Base-by-base conservation (phyloP, 2,888 invertebrate genomes). In the Erebia palarica region DNA sequence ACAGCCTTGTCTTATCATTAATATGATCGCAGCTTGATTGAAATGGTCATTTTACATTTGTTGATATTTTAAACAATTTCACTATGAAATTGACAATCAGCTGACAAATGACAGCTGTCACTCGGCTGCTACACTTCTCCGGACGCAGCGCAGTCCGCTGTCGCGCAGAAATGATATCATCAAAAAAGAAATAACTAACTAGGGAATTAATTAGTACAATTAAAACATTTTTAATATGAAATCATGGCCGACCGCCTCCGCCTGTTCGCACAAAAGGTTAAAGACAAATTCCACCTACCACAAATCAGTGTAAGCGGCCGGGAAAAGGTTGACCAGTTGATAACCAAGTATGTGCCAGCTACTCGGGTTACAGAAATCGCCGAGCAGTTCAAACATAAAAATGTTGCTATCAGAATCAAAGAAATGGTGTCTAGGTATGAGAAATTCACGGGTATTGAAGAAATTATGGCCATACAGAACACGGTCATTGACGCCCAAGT, bases 401-500 rank as follows among this genome's bases (percentile, higher is more conserved):
- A 84, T 9, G 76, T 93, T 1, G 78, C 86, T 0, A 81, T 80
- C 18, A 88, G 82, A 78, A 86, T 94, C 9, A 88, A 86, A 60
- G 93, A 94, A 65, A 76, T 95, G 66, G 94, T 95, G 61, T 84
- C 85, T 44, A 94, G 93, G 87, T 97, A 97, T 87, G 96, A 96
- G 81, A 95, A 96, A 80, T 93, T 96, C 68, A 96, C 97, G 8
- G 97, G 97, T 1, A 93, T 97, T 65, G 95, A 96, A 75, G 96
- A 97, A 86, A 96, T 97, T 5, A 95, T 95, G 91, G 91, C 94
- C 47, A 95, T 96, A 49, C 97, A 97, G 81, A 94, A 95, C 75
- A 94, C 95, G 65, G 97, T 97, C 1, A 93, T 96, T 1, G 93
- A 95, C 78, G 95, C 96, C 47, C 95, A 95, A 91, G 95, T 95